These are phyloP conservation scores for Fundulus diaphanus DNA, from an alignment of 2,797 vertebrate species.

Conservation along the genomic window DNA sequence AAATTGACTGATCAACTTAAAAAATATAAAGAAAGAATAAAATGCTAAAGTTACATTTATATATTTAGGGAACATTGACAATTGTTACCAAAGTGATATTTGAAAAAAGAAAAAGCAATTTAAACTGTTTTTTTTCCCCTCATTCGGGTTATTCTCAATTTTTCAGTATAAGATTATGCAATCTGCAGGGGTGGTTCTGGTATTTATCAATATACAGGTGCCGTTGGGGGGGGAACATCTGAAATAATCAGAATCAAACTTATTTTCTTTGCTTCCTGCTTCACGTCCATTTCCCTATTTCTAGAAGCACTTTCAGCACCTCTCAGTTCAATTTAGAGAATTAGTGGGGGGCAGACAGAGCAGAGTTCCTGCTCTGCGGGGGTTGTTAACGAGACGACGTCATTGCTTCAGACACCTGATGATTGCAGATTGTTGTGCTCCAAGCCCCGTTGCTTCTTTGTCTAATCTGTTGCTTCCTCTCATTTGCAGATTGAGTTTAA, in stretches of 20 bases:
- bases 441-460: conserved; percentile 21
- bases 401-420: neutral
- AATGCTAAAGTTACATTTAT: neutral
- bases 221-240: neutral
- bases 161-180: neutral
- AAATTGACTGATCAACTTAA: neutral
- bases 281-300: conserved; percentile 22
- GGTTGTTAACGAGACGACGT: conserved; percentile 2
- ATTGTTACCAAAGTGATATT: neutral
- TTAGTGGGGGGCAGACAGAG: neutral
- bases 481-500: conserved; percentile 19
- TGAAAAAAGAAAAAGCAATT: neutral
- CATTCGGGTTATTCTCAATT: neutral
- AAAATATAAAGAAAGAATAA: neutral
- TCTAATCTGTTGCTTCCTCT: conserved; percentile 25
- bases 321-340: conserved; percentile 7
- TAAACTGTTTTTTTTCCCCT: neutral
- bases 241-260: neutral
- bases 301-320: conserved; percentile 36
- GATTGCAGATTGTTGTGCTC: conserved; percentile 41
- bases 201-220: conserved; percentile 17
- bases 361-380: conserved; percentile 10
- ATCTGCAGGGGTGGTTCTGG: conserved; percentile 11
- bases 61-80: neutral
- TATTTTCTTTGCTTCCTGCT: conserved; percentile 23